These are phyloP conservation scores for Apostichopus japonicus DNA, from an alignment of 35 echinoderm and acorn worm species.

Conservation along the genomic window DNA sequence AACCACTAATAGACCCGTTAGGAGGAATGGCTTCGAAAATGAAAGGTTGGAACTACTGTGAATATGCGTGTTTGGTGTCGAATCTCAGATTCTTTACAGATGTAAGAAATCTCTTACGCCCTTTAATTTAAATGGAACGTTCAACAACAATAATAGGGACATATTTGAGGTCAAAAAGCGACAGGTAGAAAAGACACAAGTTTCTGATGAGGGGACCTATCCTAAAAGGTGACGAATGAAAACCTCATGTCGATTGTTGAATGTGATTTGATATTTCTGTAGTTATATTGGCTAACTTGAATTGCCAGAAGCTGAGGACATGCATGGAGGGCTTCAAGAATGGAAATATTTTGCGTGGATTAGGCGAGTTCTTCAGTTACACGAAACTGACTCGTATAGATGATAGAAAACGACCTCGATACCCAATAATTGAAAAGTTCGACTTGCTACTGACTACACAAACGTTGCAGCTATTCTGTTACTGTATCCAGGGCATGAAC, in stretches of 20 bases:
- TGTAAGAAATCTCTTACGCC: neutral
- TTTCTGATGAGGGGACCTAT: slow-evolving; percentile 20
- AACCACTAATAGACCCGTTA: neutral
- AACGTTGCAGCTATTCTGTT: no score
- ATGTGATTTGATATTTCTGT: neutral
- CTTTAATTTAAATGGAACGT: slow-evolving; percentile 9
- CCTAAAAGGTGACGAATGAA: slow-evolving; percentile 14
- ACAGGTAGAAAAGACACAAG: slow-evolving; percentile 10
- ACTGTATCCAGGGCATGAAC: no score
- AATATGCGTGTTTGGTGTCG: neutral
- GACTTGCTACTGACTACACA: no score
- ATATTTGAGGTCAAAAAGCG: slow-evolving; percentile 42
- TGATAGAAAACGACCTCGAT: no score
- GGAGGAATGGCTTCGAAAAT: neutral
- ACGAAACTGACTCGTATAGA: no score
- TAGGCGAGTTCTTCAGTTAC: no score
- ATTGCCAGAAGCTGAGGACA: neutral
- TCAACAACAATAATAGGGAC: slow-evolving; percentile 39
- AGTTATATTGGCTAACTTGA: slow-evolving; percentile 4
- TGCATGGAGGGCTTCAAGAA: no score
- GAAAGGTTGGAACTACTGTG: neutral
- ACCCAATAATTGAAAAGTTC: no score
- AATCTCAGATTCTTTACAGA: neutral
- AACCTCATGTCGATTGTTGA: neutral
- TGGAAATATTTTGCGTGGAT: no score